Base-by-base conservation (phyloP, 2,888 invertebrate genomes). In the Fragum fragum region DNA sequence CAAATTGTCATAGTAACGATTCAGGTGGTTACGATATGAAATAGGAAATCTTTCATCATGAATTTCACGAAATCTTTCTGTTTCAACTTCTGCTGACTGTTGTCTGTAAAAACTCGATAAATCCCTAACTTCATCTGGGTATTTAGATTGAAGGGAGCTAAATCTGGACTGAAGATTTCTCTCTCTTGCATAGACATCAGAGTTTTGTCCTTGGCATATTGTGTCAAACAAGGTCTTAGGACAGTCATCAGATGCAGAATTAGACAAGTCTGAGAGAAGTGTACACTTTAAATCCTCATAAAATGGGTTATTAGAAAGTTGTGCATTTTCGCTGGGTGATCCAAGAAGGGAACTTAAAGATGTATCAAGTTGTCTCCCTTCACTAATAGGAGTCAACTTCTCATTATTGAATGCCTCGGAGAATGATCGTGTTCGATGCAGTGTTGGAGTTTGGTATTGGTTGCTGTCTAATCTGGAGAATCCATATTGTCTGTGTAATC, bases 1-100 rank as follows among this genome's bases (percentile, higher is more conserved):
- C 36, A 85, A 79, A 73, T 84, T 81, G 81, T 89, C 89, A 82
- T 87, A 90, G 74, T 86, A 84, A 73, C 69, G 76, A 77, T 90
- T 88, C 18, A 90, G 80, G 74, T 80, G 83, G 59, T 82, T 81
- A 21, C 76, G 69, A 53, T 87, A 86, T 3, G 82, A 81, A 9
- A 42, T 36, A 16, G 81, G 79, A n/a, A 81, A 47, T 47, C 76
- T 73, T 21, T 74, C 83, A 16, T 77, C 76, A 39, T 87, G 85
- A 68, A 90, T 81, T 77, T 79, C 80, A 61, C 79, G 74, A 68
- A 85, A 83, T 61, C 87, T 69, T 53, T 88, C 86, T 0, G 85
- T 85, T 73, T 90, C 87, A n/a, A 88, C 76, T 29, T 83, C 69
- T 1, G 88, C 85, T 9, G 87, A 86, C 57, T 89, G 89, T 66